phyloP scores from a whole-genome alignment of 2,113 vertebrate genomes.

The Amphilophus citrinellus region DNA sequence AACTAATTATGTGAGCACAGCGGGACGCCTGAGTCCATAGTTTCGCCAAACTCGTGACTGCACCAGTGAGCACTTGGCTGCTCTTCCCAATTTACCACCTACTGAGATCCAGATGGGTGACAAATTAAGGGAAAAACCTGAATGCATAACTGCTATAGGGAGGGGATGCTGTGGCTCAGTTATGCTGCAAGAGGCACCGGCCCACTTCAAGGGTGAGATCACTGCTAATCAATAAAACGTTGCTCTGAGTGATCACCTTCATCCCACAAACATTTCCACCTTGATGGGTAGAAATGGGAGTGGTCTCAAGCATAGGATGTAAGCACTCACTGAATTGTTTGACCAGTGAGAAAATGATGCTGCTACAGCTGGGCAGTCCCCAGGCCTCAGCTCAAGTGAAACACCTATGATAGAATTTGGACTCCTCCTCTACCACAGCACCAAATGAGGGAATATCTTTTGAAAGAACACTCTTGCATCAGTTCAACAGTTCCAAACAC shows the following conservation, averaged over 20 bases:
- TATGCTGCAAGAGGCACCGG: not conserved
- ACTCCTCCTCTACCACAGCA: not conserved
- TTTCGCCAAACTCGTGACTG: slow-evolving; percentile 30
- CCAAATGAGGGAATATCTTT: not conserved
- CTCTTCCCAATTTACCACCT: slow-evolving; percentile 4
- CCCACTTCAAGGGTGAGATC: not conserved
- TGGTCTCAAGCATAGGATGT: not conserved
- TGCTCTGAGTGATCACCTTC: not conserved
- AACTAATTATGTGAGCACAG: slow-evolving; percentile 67
- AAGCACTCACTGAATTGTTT: rapidly evolving
- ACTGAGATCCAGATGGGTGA: slow-evolving; percentile 4
- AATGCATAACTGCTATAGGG: not conserved
- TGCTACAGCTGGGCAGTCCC: not conserved
- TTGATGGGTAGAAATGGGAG: not conserved
- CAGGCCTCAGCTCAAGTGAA: not conserved
- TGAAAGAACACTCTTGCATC: not conserved
- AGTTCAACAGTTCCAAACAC: too few species aligned
- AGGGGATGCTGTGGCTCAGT: not conserved
- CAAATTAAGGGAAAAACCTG: not conserved
- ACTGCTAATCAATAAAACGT: not conserved
- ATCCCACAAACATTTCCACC: not conserved
- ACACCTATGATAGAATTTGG: not conserved
- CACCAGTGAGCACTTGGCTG: slow-evolving; percentile 6
- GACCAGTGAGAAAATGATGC: not conserved
- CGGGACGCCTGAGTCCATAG: slow-evolving; percentile 42